Evolutionary conservation across 2,888 invertebrate species (phyloP).

Genomic region (Agrilus biguttatus): DNA sequence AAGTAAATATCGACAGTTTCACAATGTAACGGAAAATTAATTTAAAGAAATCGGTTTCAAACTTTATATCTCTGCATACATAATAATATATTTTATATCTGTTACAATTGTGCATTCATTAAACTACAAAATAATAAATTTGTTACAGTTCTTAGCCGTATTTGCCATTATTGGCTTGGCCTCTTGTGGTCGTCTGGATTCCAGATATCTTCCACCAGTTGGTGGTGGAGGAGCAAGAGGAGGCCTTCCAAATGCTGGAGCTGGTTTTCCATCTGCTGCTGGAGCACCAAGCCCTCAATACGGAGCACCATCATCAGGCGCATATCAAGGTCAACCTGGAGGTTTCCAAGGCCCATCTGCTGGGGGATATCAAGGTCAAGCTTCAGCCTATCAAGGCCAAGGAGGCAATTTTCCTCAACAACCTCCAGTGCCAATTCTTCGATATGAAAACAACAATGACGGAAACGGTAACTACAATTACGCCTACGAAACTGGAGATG

Average conservation of each 20-base stretch:
- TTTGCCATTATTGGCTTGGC: constrained; percentile 17
- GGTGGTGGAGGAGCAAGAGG: constrained; percentile 6
- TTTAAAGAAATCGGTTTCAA: no score
- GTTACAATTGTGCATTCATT: no score
- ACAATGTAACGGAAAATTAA: no score
- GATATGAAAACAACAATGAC: constrained; percentile 16
- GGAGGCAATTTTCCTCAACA: constrained; percentile 1
- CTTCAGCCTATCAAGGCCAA: constrained; percentile 1
- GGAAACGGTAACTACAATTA: constrained; percentile 18
- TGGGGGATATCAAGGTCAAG: constrained; percentile 1
- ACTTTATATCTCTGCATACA: no score
- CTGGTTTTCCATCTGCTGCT: no score
- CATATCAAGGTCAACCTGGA: neutral
- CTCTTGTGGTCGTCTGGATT: constrained; percentile 19
- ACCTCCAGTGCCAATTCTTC: constrained; percentile 10
- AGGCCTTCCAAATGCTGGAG: constrained; percentile 8
- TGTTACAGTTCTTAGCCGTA: constrained; percentile 9
- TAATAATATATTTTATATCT: no score
- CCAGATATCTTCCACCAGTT: constrained; percentile 6
- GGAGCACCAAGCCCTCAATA: no score
- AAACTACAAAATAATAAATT: neutral
- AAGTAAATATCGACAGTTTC: no score
- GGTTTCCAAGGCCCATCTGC: constrained; percentile 4
- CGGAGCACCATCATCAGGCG: neutral
- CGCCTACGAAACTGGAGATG: constrained; percentile 15